Base-by-base conservation (phyloP, 2,888 invertebrate genomes). In the Escarpia spicata region DNA sequence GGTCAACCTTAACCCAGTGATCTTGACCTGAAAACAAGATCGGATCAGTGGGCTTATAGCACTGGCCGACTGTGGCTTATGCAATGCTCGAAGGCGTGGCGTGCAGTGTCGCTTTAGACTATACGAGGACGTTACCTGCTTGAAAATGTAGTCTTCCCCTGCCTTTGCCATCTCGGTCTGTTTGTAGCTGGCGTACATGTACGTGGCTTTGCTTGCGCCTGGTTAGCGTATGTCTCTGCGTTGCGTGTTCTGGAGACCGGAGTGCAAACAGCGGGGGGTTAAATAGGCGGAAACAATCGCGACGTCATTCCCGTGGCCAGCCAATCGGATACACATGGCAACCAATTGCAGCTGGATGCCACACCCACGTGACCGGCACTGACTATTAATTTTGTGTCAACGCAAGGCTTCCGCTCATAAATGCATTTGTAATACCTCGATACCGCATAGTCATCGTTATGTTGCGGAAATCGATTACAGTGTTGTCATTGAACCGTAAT, bases 101-200 rank as follows among this genome's bases (percentile, higher is more conserved):
- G 9, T 15, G 52, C 45, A 10, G 8, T 45, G 45, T 45, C 45
- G 45, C 45, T 45, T 1, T 45, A 52, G 52, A 52, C 9, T 52
- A 52, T 52, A 9, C 37, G 37, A 37, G 15, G n/a, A 75, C 75
- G 75, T 75, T 75, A 75, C 75, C 75, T 75, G 75, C n/a, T 75
- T 75, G n/a, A 75, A 75, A 75, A 75, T 75, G 75, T 75, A 75
- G 75, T 75, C 75, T 75, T 75, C 75, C 19, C 75, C 75, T 4
- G 75, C 75, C 75, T 75, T 75, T 15, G 75, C 75, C 75, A 75
- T 75, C n/a, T 75, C 75, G 4, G 75, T 75, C 75, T 75, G 26
- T 6, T 75, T 75, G 75, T 75, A 75, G n/a, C 75, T 75, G 75
- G 75, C 75, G 75, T 75, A 75, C 75, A 75, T 75, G 75, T 75